Percentiles rank a stretch among this genome's conserved stretches.
phyloP scores from a whole-genome alignment of 1,140 invertebrate species.

The Caenorhabditis latens region DNA sequence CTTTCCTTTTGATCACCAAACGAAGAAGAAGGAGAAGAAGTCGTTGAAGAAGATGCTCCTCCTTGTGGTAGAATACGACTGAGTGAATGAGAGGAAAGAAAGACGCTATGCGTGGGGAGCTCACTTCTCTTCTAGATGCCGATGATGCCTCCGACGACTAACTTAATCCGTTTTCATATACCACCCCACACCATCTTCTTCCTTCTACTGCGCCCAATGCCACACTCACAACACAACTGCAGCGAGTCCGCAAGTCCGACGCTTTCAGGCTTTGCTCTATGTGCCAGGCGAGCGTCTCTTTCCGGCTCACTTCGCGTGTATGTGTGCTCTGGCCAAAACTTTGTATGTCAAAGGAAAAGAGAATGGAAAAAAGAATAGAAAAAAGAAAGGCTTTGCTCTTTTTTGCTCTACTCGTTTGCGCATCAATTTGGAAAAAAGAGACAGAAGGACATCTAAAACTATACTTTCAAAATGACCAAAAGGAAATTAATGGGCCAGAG shows the following conservation, averaged over 20 bases:
- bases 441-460: neutral
- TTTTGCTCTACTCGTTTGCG: neutral
- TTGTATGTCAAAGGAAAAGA: constrained; percentile 31
- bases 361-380: constrained; percentile 20
- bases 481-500: no score
- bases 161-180: constrained; percentile 55
- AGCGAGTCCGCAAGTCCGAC: constrained; percentile 26
- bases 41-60: constrained; percentile 45
- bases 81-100: neutral
- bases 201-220: neutral
- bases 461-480: neutral
- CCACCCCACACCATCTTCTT: constrained; percentile 43
- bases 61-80: constrained; percentile 10
- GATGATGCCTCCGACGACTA: constrained; percentile 26
- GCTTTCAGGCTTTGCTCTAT: constrained; percentile 35
- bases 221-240: neutral
- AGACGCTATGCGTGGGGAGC: neutral
- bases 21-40: constrained; percentile 29
- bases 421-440: neutral
- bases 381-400: constrained; percentile 26
- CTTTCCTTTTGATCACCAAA: neutral
- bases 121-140: neutral
- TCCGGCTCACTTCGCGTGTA: constrained; percentile 55
- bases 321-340: constrained; percentile 34
- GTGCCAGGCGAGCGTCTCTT: constrained; percentile 23